Base-by-base conservation (phyloP, 2,113 vertebrate genomes). In the Gobio gobio region DNA sequence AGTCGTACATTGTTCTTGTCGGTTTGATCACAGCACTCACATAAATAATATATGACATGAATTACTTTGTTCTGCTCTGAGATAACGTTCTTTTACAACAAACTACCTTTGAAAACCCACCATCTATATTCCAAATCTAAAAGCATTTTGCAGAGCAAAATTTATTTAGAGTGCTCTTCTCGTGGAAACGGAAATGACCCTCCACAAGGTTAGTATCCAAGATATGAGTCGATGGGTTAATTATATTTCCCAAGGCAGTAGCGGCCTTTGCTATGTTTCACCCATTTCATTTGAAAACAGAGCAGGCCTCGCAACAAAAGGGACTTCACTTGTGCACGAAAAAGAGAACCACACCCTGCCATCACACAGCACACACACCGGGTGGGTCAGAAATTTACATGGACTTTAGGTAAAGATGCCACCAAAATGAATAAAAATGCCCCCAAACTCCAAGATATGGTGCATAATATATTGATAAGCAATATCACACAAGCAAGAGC, bases 1-100 rank as follows among this genome's bases (percentile, higher is more conserved):
- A 45, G 43, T 10, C 40, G 45, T 73, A 22, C 40, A 73, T 49
- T 73, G 33, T 45, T 9, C 70, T 4, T 13, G 40, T 73, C 72
- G 16, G 13, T 75, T 75, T 75, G 72, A 24, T 51, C 45, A 54
- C 49, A 56, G 74, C 54, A 78, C 76, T 40, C 20, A 43, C 56
- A 16, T 78, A 61, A 58, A 59, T 43, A 59, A 54, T 54, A 54
- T 54, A 76, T 75, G 72, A 75, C 40, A 45, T 20, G 74, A 51
- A 45, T 20, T 47, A 51, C 45, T 76, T 51, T 24, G 45, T 49
- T 74, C 72, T 74, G 45, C 6, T 74, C 43, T 54, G 49, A 54
- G 47, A 49, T 54, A 18, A 56, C 29, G 54, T 33, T 33, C 24
- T 76, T 76, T 4, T 58, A 58, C 33, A 36, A 78, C 51, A 36